Evolutionary conservation across 2,797 vertebrate genomes (phyloP), one percentile per base, ranked within the genome.

Genomic region (Otus scops): DNA sequence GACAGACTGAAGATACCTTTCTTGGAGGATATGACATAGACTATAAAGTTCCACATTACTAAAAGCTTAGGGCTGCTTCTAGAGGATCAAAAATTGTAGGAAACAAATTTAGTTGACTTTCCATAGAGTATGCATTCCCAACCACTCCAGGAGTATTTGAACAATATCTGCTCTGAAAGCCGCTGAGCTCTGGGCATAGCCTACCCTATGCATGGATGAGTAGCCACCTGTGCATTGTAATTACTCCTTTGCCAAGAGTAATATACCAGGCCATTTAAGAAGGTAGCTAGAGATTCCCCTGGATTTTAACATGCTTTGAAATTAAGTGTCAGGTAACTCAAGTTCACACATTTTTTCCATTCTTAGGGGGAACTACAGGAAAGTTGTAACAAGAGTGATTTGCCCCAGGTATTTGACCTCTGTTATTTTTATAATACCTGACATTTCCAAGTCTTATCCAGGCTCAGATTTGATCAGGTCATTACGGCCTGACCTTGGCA

Each of bases 331-430:
- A 21, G 73, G 65, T 79, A 89, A 76, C 82, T 59, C 13, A 5
- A 48, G 82, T 28, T 85, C 53, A 76, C 11, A 6, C 34, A 54
- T 34, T 90, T 88, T 94, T 97, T 93, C 95, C 95, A 32, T 90
- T 81, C 83, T 73, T 78, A 64, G 23, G 34, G 69, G 38, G 21
- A 92, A 73, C n/a, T n/a, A 18, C 22, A 50, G 65, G 76, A 54
- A 74, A 84, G 38, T 64, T 83, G 24, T 21, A 85, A 69, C 34
- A 73, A 69, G 80, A 82, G 20, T 32, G 45, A 57, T 64, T 94
- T 88, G 69, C 88, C 76, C 16, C 73, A 50, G 96, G 92, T 94
- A 60, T 34, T 57, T 87, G 53, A 87, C 57, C 69, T 71, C 82
- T 45, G 11, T 56, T 77, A n/a, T 87, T 73, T 89, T 59, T 50